phyloP scores from a whole-genome alignment of 2,797 vertebrate genomes.

The Brachyrhaphis roseni region DNA sequence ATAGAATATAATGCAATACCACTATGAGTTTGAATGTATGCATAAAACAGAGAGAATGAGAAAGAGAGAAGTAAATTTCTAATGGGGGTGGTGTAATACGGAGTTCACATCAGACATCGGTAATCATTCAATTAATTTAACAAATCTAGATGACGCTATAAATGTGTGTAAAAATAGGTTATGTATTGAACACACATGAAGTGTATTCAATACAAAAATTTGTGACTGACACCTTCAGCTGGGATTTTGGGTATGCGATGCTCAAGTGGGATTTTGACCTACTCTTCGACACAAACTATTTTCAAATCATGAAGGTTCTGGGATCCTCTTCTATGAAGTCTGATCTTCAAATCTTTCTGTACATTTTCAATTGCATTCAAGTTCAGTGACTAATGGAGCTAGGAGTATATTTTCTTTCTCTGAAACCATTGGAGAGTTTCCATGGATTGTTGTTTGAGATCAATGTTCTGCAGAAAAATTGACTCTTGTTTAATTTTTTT shows the following conservation, averaged over 20 bases:
- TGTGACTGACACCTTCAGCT: background rate
- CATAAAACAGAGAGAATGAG: background rate
- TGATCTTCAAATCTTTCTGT: background rate
- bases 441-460: background rate
- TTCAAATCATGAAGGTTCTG: background rate
- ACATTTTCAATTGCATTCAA: background rate
- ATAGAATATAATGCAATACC: constrained; percentile 24
- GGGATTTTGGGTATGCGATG: background rate
- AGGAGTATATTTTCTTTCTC: background rate
- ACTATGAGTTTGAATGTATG: constrained; percentile 16
- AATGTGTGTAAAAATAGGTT: background rate
- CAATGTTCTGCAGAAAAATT: background rate
- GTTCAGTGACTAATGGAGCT: background rate
- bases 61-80: background rate
- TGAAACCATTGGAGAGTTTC: background rate
- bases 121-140: background rate
- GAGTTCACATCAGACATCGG: background rate
- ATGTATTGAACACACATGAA: background rate
- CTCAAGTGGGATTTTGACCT: background rate
- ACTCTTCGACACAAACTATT: background rate
- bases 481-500: background rate
- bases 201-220: background rate
- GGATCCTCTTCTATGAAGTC: background rate
- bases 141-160: background rate
- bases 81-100: background rate